These are phyloP conservation scores for Euproctis similis DNA, from an alignment of 2,888 invertebrate genomes.

Conservation along the genomic window DNA sequence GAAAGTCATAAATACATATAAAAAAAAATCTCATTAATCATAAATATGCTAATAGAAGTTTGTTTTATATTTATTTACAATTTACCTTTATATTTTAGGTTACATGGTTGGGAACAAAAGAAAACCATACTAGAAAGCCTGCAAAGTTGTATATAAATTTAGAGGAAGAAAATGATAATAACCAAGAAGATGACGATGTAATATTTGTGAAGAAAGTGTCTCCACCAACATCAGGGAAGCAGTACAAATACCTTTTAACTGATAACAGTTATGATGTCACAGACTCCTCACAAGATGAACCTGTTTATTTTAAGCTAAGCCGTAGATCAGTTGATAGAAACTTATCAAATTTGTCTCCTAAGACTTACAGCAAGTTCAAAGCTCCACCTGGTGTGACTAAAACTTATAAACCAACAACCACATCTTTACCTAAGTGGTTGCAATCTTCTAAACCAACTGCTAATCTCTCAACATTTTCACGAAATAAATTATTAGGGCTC, in stretches of 20 bases:
- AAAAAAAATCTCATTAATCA: too few relatives aligned
- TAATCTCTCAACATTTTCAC: conserved; percentile 36
- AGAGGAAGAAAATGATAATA: conserved; percentile 37
- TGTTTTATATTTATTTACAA: background rate
- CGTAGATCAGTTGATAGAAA: conserved; percentile 40
- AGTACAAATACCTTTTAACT: conserved; percentile 43
- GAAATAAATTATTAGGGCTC: conserved; percentile 39
- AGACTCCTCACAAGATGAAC: conserved; percentile 33
- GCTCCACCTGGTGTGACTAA: conserved; percentile 54
- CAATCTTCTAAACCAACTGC: conserved; percentile 33
- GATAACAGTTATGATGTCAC: conserved; percentile 27
- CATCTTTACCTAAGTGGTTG: conserved; percentile 51
- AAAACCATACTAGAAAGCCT: conserved; percentile 33
- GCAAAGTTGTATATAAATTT: conserved; percentile 50
- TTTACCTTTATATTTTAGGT: conserved; percentile 38
- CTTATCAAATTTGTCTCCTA: conserved; percentile 37
- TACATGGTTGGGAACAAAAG: conserved; percentile 45
- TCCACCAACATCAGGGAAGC: conserved; percentile 39
- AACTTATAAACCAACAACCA: conserved; percentile 39
- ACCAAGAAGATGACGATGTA: conserved; percentile 48
- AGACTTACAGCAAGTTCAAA: conserved; percentile 48
- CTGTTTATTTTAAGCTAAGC: conserved; percentile 42
- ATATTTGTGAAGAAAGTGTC: conserved; percentile 55
- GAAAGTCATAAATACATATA: too few relatives aligned
- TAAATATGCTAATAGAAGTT: too few relatives aligned